Evolutionary conservation across 2,888 invertebrate species (phyloP).

Genomic region (Cephalotes varians): DNA sequence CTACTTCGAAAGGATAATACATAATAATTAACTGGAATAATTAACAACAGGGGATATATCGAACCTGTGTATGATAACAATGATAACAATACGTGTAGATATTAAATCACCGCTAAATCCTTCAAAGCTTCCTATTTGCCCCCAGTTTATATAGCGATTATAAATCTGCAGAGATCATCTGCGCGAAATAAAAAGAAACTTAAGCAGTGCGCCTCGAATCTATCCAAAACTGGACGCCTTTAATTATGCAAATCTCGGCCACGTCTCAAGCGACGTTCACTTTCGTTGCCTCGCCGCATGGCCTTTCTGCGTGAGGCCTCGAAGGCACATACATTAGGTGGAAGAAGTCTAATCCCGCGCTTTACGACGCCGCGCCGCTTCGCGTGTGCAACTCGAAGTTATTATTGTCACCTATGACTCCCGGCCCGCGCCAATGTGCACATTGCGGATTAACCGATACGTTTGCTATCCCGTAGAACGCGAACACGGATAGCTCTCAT

Average conservation of each 20-base stretch:
- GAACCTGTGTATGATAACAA: not conserved
- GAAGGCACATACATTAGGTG: slow-evolving; percentile 77
- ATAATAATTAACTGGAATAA: not conserved
- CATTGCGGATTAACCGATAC: slow-evolving; percentile 40
- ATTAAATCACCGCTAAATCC: not conserved
- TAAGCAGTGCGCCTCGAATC: not conserved
- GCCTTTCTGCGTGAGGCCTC: slow-evolving; percentile 39
- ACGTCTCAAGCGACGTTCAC: slow-evolving; percentile 11
- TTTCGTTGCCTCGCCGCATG: slow-evolving; percentile 13
- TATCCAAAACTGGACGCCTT: not conserved
- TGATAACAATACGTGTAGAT: not conserved
- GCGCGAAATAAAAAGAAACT: not conserved
- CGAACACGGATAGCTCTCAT: slow-evolving; percentile 2
- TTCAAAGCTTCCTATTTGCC: not conserved
- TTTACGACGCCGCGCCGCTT: slow-evolving; percentile 77
- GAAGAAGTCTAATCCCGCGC: slow-evolving; percentile 80
- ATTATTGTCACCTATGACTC: slow-evolving; percentile 75
- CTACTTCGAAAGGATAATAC: slow-evolving; percentile 10
- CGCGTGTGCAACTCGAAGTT: slow-evolving; percentile 62
- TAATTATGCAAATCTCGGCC: slow-evolving; percentile 30
- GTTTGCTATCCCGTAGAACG: slow-evolving; percentile 13
- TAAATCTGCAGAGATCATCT: not conserved
- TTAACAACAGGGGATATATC: not conserved
- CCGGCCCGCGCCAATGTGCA: slow-evolving; percentile 26
- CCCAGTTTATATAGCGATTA: not conserved